Conservation (phyloP, 1,140 invertebrate species). For the Cotesia vestalis region DNA sequence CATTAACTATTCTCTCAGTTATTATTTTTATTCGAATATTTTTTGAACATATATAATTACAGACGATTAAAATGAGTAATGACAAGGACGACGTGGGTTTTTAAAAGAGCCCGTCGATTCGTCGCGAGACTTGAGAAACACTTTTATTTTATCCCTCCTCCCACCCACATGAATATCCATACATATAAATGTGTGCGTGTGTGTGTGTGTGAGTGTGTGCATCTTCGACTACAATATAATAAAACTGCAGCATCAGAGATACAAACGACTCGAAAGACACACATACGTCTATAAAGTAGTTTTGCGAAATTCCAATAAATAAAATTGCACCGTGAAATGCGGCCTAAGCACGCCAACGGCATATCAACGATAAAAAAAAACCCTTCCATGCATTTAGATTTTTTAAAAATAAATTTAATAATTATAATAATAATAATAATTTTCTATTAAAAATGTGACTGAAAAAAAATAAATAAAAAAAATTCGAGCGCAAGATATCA, state of each 20-base stretch:
- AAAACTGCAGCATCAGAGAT: background rate
- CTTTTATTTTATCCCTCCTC: too few relatives aligned
- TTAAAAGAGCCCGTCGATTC: constrained; percentile 20
- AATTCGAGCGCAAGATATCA: background rate
- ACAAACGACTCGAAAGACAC: constrained; percentile 21
- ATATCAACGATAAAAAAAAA: constrained; percentile 53
- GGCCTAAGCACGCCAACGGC: constrained; percentile 56
- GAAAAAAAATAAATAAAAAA: constrained; percentile 17
- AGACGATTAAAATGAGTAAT: constrained; percentile 44
- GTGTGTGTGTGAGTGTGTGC: too few relatives aligned
- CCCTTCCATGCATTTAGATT: background rate
- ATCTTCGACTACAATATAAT: too few relatives aligned
- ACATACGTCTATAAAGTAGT: constrained; percentile 26
- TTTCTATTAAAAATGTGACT: background rate
- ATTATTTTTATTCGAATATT: background rate
- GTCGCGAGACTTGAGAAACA: constrained; percentile 5
- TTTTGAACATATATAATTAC: constrained; percentile 36
- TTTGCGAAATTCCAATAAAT: constrained; percentile 54
- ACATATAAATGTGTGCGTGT: too few relatives aligned
- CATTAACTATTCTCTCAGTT: background rate
- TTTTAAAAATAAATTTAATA: constrained; percentile 5
- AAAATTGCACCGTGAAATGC: constrained; percentile 62
- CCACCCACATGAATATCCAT: constrained; percentile 6
- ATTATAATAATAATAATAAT: background rate
- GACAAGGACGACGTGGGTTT: constrained; percentile 28